A percentile compares a stretch with the other conserved stretches of the same genome.
Conservation (phyloP, 2,797 vertebrate genomes). For the Sebastes paucispinis region DNA sequence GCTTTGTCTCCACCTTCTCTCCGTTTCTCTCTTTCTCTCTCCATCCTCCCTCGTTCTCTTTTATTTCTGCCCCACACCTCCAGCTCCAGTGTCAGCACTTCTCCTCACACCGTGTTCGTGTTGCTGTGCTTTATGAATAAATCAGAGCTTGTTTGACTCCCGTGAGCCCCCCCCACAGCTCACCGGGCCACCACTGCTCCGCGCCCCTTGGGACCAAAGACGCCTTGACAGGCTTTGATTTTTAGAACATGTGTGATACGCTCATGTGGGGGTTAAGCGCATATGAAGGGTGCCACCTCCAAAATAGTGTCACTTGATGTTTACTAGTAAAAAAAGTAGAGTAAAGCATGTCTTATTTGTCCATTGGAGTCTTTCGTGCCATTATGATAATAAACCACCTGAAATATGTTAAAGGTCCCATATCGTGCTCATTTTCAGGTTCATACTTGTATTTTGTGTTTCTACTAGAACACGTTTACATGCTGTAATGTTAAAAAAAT, state of each 20-base stretch:
- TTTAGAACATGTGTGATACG: neutral
- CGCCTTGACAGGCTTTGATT: conserved; percentile 36
- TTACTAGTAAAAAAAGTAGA: neutral
- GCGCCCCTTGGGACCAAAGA: neutral
- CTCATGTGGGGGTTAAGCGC: conserved; percentile 1
- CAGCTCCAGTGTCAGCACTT: conserved; percentile 53
- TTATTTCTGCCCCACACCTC: conserved; percentile 4
- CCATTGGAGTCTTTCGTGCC: neutral
- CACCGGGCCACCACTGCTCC: neutral
- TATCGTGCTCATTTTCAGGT: no score
- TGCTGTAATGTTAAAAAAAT: no score
- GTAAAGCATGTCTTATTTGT: neutral
- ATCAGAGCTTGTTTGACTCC: conserved; percentile 49
- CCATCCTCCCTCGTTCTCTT: neutral
- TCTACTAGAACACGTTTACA: no score
- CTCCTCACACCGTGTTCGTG: conserved; percentile 1
- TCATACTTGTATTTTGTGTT: no score
- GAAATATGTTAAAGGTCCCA: neutral
- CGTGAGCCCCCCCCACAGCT: conserved; percentile 6
- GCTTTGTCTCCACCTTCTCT: neutral
- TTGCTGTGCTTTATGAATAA: conserved; percentile 50
- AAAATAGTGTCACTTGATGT: neutral
- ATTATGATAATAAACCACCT: neutral
- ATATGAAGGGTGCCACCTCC: neutral
- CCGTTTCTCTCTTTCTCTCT: neutral